phyloP scores from a whole-genome alignment of 1,140 invertebrate genomes.

The Sitobion miscanthi region DNA sequence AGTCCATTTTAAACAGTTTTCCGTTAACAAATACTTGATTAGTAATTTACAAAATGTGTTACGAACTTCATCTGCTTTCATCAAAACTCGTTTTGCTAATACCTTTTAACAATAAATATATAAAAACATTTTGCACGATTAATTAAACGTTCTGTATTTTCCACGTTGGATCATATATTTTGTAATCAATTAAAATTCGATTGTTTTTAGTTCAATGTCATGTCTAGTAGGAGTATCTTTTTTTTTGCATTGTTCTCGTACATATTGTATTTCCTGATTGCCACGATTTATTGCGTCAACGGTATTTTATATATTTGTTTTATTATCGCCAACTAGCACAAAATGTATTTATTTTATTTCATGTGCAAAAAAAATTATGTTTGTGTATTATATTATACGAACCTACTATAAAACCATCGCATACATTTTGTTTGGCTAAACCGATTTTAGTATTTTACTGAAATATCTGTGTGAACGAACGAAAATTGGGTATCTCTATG shows the following conservation, averaged over 20 bases:
- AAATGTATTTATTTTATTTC: constrained; percentile 8
- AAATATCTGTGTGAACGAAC: neutral
- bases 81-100: neutral
- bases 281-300: neutral
- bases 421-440: constrained; percentile 16
- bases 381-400: neutral
- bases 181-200: constrained; percentile 29
- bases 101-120: neutral
- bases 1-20: constrained; percentile 21
- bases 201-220: constrained; percentile 12
- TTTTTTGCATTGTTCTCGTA: neutral
- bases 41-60: constrained; percentile 12
- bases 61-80: neutral
- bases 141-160: neutral
- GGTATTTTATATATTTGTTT: neutral
- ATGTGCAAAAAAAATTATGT: neutral
- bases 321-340: neutral
- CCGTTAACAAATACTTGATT: neutral
- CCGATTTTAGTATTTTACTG: neutral
- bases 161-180: neutral
- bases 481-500: neutral
- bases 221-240: neutral
- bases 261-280: neutral
- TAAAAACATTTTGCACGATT: neutral
- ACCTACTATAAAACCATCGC: neutral